phyloP scores from a whole-genome alignment of 2,113 vertebrate genomes.

The Malurus elegans region DNA sequence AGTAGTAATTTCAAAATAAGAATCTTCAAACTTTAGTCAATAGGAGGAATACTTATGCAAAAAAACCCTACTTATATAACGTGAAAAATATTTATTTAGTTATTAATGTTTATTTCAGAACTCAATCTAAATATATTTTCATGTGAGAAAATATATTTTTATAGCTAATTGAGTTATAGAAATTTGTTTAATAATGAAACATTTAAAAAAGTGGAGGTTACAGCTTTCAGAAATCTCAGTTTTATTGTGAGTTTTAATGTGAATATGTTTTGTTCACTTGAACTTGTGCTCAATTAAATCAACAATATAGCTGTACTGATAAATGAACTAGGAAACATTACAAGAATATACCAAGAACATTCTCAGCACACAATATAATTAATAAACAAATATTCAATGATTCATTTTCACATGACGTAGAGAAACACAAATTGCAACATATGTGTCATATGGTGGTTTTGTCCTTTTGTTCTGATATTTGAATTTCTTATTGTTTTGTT shows the following conservation, averaged over 20 bases:
- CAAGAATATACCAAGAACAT: not conserved
- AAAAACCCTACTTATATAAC: not conserved
- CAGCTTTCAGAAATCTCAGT: not conserved
- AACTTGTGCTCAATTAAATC: not conserved
- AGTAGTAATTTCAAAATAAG: not conserved
- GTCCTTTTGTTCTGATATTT: not conserved
- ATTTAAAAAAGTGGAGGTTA: not conserved
- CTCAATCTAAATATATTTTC: not conserved
- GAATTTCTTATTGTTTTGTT: no score
- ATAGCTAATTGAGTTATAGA: not conserved
- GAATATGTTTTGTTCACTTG: not conserved
- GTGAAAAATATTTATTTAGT: not conserved
- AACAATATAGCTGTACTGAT: not conserved
- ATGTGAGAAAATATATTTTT: not conserved
- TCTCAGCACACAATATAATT: not conserved
- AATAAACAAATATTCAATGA: not conserved
- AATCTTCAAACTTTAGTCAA: not conserved
- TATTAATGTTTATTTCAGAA: not conserved
- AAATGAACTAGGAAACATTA: not conserved
- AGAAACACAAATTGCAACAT: not conserved
- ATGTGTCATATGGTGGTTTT: not conserved
- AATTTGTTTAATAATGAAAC: not conserved
- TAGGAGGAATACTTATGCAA: not conserved
- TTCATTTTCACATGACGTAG: not conserved
- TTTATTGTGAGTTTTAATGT: not conserved